Percentiles rank a stretch among this genome's conserved stretches.
phyloP scores from a whole-genome alignment of 2,113 vertebrate genomes.

The Nerophis lumbriciformis region DNA sequence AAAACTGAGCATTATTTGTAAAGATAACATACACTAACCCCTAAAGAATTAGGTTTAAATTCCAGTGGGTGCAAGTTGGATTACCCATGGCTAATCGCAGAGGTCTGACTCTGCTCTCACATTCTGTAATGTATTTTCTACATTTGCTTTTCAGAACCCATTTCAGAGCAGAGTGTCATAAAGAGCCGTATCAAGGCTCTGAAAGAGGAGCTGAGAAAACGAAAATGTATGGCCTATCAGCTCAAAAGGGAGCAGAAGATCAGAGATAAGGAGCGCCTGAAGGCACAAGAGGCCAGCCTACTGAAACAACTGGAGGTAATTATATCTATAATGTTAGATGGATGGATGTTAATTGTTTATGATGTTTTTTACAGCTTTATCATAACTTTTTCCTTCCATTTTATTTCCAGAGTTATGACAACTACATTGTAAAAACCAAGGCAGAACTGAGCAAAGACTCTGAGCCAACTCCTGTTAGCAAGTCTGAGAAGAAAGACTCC shows the following conservation, averaged over 20 bases:
- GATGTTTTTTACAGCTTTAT: not conserved
- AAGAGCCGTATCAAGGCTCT: constrained; percentile 88
- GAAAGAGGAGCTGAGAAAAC: constrained; percentile 85
- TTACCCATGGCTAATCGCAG: constrained; percentile 51
- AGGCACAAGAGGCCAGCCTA: constrained; percentile 91
- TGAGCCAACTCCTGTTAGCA: constrained; percentile 70
- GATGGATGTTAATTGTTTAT: not conserved
- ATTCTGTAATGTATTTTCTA: constrained; percentile 39
- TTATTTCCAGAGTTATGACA: constrained; percentile 80
- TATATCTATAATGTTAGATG: not conserved
- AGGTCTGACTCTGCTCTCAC: constrained; percentile 32
- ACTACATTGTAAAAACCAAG: constrained; percentile 94
- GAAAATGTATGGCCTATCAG: constrained; percentile 87
- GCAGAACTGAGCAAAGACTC: constrained; percentile 83
- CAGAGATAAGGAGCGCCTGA: constrained; percentile 88
- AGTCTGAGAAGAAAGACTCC: constrained; percentile 77
- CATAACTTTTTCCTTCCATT: not conserved
- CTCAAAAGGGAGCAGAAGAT: constrained; percentile 94
- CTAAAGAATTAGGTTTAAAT: constrained; percentile 29
- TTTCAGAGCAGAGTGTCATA: constrained; percentile 93
- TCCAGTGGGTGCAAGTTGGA: constrained; percentile 41
- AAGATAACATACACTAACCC: constrained; percentile 50
- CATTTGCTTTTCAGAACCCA: constrained; percentile 75
- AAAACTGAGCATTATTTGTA: constrained; percentile 20
- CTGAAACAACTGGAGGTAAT: constrained; percentile 90